Base-by-base conservation (phyloP, 2,797 vertebrate species). In the Gastrophryne carolinensis region DNA sequence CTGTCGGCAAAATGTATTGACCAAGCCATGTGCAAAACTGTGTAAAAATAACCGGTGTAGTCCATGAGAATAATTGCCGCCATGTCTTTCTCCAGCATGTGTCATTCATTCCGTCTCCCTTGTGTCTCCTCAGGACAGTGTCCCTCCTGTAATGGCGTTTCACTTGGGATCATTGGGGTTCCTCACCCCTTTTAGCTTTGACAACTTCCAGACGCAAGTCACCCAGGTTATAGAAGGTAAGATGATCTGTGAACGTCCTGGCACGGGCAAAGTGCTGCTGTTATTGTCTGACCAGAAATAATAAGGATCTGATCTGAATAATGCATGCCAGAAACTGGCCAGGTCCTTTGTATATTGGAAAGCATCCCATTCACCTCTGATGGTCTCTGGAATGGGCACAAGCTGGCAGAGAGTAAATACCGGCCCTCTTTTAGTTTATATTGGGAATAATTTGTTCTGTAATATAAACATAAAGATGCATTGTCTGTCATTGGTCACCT, bases 101-200 rank as follows among this genome's bases (percentile, higher is more conserved):
- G n/a, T n/a, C n/a, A n/a, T n/a, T n/a, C n/a, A n/a, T n/a, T n/a
- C n/a, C n/a, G n/a, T n/a, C n/a, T n/a, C n/a, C n/a, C n/a, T n/a
- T n/a, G n/a, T n/a, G n/a, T 84, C 23, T 74, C 81, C 71, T 78
- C 82, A 98, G 96, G 96, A 93, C 77, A 98, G 96, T 3, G 96
- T 98, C 58, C 96, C 96, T 76, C 96, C 96, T 0, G 96, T 98
- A 23, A 97, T 98, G 94, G 95, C 96, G 79, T 98, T 98, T 78
- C 96, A 98, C 83, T 90, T 98, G 85, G 96, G 96, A 76, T 98
- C 96, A 24, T 90, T 98, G 79, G 96, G 96, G 81, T 98, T 98
- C 83, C 89, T 98, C 77, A 96, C 95, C 8, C 96, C 96, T 4
- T 98, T 97, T 85, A 96, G 90, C 79, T 98, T 98, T 44, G 95